phyloP scores from a whole-genome alignment of 2,888 invertebrate genomes.

The Diachrysia chrysitis region DNA sequence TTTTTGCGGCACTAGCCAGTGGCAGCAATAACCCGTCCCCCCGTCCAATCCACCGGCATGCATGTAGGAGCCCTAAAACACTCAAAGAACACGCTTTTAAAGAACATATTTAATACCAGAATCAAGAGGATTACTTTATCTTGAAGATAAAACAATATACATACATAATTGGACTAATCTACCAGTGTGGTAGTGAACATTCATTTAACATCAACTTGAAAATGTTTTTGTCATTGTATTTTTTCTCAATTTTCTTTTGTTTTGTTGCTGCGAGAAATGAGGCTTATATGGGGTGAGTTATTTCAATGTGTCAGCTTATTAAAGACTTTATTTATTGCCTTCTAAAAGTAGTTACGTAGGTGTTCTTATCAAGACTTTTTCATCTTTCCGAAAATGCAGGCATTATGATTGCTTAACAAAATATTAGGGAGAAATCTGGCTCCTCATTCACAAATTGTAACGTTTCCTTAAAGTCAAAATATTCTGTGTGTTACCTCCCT shows the following conservation, averaged over 20 bases:
- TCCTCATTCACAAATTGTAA: no score
- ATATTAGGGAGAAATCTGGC: no score
- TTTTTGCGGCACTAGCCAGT: no score
- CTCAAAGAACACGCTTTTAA: background rate
- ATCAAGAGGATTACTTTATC: constrained; percentile 2
- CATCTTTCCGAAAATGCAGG: no score
- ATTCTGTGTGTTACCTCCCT: background rate
- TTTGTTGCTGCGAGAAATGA: constrained; percentile 70
- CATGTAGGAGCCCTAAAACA: no score
- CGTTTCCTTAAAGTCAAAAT: background rate
- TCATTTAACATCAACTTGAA: constrained; percentile 11
- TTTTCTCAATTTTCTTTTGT: constrained; percentile 40
- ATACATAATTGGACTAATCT: background rate
- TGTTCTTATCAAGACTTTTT: no score
- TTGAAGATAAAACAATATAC: background rate
- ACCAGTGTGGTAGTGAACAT: background rate
- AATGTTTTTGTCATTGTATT: constrained; percentile 55
- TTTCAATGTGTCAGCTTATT: background rate
- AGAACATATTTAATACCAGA: background rate
- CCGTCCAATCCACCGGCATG: no score
- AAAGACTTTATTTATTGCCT: no score
- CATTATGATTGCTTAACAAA: no score
- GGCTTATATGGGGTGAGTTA: constrained; percentile 73
- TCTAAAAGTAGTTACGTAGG: no score
- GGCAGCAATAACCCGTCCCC: no score